phyloP scores from a whole-genome alignment of 1,140 invertebrate species.

The Drosophila albomicans region DNA sequence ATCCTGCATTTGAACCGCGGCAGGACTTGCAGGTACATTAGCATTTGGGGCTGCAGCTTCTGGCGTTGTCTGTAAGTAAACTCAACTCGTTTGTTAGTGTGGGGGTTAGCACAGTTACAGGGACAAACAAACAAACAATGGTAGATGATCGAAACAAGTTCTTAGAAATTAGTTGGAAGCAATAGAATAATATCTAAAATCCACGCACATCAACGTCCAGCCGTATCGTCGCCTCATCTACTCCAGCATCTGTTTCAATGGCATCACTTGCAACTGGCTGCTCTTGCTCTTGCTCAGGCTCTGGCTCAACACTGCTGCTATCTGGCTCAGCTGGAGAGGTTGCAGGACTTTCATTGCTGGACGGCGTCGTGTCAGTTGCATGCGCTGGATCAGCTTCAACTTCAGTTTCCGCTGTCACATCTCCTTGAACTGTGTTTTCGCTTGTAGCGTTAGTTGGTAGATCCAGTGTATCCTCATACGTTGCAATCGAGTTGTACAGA shows the following conservation, averaged over 20 bases:
- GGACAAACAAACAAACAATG: slow-evolving; percentile 19
- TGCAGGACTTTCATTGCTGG: not conserved
- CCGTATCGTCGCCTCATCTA: slow-evolving; percentile 2
- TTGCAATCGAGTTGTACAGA: slow-evolving; percentile 62
- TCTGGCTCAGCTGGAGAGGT: not conserved
- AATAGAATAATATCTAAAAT: slow-evolving; percentile 42
- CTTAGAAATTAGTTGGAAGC: slow-evolving; percentile 33
- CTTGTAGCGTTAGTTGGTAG: not conserved
- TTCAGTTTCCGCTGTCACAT: not conserved
- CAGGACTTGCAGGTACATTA: not conserved
- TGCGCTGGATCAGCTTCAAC: not conserved
- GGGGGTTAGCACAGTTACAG: slow-evolving; percentile 47
- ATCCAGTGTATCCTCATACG: slow-evolving; percentile 55
- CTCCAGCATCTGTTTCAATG: not conserved
- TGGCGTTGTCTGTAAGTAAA: slow-evolving; percentile 66
- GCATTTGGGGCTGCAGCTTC: not conserved
- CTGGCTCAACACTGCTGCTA: not conserved
- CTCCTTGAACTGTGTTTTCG: not conserved
- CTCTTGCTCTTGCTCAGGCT: not conserved
- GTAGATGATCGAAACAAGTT: slow-evolving; percentile 22
- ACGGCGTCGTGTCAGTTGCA: not conserved
- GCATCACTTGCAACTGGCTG: not conserved
- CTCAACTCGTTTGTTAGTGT: slow-evolving; percentile 72
- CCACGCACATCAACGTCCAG: slow-evolving; percentile 71
- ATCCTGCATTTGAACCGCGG: not conserved